Evolutionary conservation across 37 sponge, comb jelly and placozoan genomes (phyloP).

Genomic region (Eunapius fragilis): DNA sequence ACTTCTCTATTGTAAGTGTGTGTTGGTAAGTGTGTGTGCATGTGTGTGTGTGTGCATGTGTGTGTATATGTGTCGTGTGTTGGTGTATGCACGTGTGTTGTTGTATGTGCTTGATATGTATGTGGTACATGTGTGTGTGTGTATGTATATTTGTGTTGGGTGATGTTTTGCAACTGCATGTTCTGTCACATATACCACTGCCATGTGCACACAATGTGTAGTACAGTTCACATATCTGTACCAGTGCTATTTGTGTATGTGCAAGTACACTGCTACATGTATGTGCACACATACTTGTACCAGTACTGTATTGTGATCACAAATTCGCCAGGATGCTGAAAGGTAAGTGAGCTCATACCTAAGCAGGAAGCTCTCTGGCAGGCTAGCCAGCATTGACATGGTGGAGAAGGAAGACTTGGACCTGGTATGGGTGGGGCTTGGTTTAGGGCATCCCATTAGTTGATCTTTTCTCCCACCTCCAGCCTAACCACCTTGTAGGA

Average conservation of each 20-base stretch:
- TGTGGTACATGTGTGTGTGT: no score
- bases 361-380: slow-evolving; percentile 76
- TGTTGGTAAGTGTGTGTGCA: background rate
- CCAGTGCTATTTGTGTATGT: no score
- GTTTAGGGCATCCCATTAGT: background rate
- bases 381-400: slow-evolving; percentile 86
- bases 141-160: no score
- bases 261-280: no score
- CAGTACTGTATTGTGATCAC: no score
- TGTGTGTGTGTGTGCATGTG: background rate
- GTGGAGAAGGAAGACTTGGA: slow-evolving; percentile 99
- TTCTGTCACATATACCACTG: no score
- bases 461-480: background rate
- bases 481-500: slow-evolving; percentile 95
- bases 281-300: background rate
- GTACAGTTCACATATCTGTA: no score
- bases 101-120: no score
- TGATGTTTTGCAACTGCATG: no score
- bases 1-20: background rate
- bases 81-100: background rate
- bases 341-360: slow-evolving; percentile 87
- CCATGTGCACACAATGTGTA: no score
- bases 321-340: slow-evolving; percentile 88
- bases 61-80: background rate
- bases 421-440: slow-evolving; percentile 35